A percentile compares a stretch with the other conserved stretches of the same genome.
Conservation (phyloP, 2,888 invertebrate species). For the Germaria angustata region DNA sequence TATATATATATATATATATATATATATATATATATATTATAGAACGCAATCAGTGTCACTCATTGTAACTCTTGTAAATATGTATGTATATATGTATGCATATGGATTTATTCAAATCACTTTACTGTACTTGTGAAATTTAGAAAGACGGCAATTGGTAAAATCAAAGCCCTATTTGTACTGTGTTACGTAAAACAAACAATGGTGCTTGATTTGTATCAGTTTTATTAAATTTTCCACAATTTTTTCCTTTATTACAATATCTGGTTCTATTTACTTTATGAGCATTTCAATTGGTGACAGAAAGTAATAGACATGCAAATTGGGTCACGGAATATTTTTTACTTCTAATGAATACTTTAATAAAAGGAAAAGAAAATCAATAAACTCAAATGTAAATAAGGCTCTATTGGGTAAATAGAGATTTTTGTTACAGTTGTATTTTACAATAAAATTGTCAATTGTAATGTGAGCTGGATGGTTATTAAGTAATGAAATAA, state of each 20-base stretch:
- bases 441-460: not conserved
- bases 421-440: not conserved
- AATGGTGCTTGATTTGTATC: constrained; percentile 42
- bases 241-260: not conserved
- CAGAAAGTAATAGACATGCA: not conserved
- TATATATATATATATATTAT: too few species aligned
- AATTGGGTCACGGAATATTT: not conserved
- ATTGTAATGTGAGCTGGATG: not conserved
- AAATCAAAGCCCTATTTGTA: not conserved
- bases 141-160: too few species aligned
- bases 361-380: not conserved
- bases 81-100: too few species aligned
- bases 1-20: too few species aligned
- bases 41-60: too few species aligned
- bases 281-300: not conserved
- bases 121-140: too few species aligned
- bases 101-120: not conserved
- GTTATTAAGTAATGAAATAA: too few species aligned
- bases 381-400: not conserved
- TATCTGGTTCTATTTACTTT: too few species aligned
- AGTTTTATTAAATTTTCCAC: not conserved
- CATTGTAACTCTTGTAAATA: too few species aligned
- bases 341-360: too few species aligned
- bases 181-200: not conserved
- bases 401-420: not conserved